Evolutionary conservation across 2,888 invertebrate genomes (phyloP).

Genomic region (Ecliptopera silaceata): DNA sequence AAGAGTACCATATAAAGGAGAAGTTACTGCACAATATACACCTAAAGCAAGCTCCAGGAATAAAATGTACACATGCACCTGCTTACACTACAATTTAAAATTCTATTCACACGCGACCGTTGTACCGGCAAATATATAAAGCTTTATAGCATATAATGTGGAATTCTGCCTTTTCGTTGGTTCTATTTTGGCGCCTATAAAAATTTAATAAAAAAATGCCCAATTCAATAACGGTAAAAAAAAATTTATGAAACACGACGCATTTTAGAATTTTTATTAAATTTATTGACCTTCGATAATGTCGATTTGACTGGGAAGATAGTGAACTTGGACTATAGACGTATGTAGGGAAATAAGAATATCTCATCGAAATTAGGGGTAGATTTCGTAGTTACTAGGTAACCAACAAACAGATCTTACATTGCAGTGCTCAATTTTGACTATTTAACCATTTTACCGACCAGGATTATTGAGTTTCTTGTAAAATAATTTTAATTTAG

Average conservation of each 20-base stretch:
- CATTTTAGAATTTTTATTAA: background rate
- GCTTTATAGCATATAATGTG: background rate
- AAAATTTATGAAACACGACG: no score
- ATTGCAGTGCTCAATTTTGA: no score
- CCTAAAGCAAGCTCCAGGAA: conserved; percentile 26
- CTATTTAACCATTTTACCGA: no score
- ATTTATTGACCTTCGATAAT: no score
- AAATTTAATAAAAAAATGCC: no score
- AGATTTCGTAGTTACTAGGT: no score
- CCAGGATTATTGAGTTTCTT: no score
- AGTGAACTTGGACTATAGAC: background rate
- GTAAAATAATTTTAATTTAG: background rate
- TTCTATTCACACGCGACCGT: conserved; percentile 41
- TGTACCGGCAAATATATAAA: conserved; percentile 16
- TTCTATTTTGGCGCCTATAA: no score
- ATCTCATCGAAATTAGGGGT: background rate
- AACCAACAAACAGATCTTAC: no score
- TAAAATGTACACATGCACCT: conserved; percentile 31
- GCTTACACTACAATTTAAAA: conserved; percentile 39
- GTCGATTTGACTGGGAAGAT: no score
- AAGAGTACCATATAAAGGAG: conserved; percentile 15
- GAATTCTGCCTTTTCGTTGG: background rate
- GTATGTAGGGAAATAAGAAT: background rate
- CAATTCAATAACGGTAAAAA: no score
- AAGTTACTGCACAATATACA: conserved; percentile 27